A percentile compares a stretch with the other conserved stretches of the same genome.
These are phyloP conservation scores for Choloepus didactylus DNA, from an alignment of 2,797 vertebrate species.

Conservation along the genomic window DNA sequence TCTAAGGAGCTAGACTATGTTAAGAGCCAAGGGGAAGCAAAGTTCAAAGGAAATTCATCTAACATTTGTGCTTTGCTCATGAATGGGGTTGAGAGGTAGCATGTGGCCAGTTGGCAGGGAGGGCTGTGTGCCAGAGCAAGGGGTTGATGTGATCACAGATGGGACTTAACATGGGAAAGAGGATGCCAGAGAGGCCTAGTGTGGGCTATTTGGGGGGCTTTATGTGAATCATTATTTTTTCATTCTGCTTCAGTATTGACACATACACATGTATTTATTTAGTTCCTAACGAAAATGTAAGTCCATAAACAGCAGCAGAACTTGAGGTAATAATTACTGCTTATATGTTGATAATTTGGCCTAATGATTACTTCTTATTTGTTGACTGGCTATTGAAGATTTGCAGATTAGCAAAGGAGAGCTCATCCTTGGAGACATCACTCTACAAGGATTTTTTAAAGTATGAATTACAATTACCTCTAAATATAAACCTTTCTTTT, in stretches of 20 bases:
- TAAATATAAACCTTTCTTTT: background rate
- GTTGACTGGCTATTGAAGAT: background rate
- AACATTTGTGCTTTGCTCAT: conserved; percentile 74
- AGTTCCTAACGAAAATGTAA: background rate
- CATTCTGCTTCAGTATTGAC: conserved; percentile 63
- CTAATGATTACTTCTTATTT: background rate
- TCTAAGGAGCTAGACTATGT: conserved; percentile 59
- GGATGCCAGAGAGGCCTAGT: conserved; percentile 64
- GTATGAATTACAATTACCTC: conserved; percentile 14
- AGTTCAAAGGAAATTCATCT: conserved; percentile 85
- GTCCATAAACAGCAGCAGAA: background rate
- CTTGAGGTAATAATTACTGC: background rate
- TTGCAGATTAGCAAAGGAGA: background rate
- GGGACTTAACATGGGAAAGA: conserved; percentile 35
- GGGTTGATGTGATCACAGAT: conserved; percentile 77
- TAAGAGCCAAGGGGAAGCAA: conserved; percentile 71
- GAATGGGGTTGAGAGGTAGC: conserved; percentile 48
- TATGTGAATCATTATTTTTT: conserved; percentile 66
- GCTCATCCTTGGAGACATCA: background rate
- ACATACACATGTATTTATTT: conserved; percentile 21
- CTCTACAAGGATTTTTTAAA: background rate
- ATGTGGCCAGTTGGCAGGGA: conserved; percentile 78
- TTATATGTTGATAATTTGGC: background rate
- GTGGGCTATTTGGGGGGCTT: conserved; percentile 75
- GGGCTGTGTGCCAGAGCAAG: conserved; percentile 67